Conservation (phyloP, 1,140 invertebrate species). For the Drosophila auraria region DNA sequence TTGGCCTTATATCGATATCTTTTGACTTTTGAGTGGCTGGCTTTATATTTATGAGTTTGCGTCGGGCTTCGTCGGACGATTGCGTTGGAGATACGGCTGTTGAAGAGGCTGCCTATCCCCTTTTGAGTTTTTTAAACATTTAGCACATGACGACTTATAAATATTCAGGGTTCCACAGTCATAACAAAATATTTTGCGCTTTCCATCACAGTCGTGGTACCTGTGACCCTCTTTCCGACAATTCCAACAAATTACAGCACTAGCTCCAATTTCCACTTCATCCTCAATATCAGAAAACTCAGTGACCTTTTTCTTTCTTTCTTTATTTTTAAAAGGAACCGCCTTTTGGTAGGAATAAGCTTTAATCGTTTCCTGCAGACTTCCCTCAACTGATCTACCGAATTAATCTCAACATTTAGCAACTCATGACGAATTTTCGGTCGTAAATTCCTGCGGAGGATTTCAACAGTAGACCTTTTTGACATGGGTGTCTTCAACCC, state of each 20-base stretch:
- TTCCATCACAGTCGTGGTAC: conserved; percentile 17
- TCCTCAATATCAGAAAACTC: not conserved
- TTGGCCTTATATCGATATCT: too few relatives aligned
- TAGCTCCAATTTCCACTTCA: not conserved
- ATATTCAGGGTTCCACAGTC: not conserved
- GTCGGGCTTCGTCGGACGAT: not conserved
- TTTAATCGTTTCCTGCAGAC: not conserved
- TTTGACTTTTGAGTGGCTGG: too few relatives aligned
- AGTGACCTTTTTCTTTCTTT: too few relatives aligned
- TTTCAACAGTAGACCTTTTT: not conserved
- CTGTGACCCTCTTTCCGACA: too few relatives aligned
- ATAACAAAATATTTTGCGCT: conserved; percentile 6
- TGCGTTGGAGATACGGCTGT: not conserved
- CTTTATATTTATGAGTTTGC: not conserved
- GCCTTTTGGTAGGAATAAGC: conserved; percentile 6
- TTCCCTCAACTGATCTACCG: conserved; percentile 2
- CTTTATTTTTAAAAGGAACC: not conserved
- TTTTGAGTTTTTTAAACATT: conserved; percentile 22
- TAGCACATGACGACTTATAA: conserved; percentile 3
- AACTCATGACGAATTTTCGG: not conserved
- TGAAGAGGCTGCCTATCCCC: conserved; percentile 7
- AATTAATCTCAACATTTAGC: not conserved
- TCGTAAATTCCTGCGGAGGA: not conserved
- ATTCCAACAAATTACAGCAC: conserved; percentile 29
- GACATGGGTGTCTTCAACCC: not conserved